These are phyloP conservation scores for Microplitis deprimator DNA, from an alignment of 2,888 invertebrate genomes.

Conservation along the genomic window DNA sequence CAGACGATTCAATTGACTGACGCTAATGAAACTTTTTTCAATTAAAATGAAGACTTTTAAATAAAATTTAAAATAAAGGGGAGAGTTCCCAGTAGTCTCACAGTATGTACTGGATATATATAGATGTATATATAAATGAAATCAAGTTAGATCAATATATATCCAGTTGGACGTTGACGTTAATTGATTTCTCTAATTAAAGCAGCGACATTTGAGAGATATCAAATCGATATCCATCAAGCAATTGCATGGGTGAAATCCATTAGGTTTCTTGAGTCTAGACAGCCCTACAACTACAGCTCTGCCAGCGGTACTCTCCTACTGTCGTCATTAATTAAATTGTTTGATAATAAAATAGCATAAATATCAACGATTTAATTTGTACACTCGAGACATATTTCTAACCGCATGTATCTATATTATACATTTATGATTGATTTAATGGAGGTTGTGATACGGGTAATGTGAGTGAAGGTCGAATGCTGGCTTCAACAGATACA, in stretches of 20 bases:
- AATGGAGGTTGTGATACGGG: background rate
- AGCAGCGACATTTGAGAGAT: conserved; percentile 49
- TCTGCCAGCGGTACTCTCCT: background rate
- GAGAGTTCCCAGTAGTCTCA: background rate
- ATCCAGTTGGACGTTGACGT: conserved; percentile 52
- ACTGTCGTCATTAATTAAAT: conserved; percentile 38
- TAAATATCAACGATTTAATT: conserved; percentile 38
- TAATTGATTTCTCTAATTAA: conserved; percentile 61
- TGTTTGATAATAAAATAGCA: conserved; percentile 26
- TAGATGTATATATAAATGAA: conserved; percentile 4
- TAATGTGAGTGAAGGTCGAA: conserved; percentile 31
- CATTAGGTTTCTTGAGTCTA: background rate
- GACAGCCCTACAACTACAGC: background rate
- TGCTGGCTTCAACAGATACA: background rate
- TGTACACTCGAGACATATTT: conserved; percentile 23
- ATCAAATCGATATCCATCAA: conserved; percentile 31
- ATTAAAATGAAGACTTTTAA: background rate
- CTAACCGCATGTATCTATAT: background rate
- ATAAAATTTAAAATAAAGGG: background rate
- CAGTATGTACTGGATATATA: too few species aligned
- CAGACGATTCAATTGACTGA: background rate
- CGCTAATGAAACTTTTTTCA: background rate
- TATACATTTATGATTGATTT: conserved; percentile 38
- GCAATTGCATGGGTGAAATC: background rate
- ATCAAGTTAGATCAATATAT: conserved; percentile 19